Base-by-base conservation (phyloP, 2,797 vertebrate species). In the Microctenopoma lineatum region DNA sequence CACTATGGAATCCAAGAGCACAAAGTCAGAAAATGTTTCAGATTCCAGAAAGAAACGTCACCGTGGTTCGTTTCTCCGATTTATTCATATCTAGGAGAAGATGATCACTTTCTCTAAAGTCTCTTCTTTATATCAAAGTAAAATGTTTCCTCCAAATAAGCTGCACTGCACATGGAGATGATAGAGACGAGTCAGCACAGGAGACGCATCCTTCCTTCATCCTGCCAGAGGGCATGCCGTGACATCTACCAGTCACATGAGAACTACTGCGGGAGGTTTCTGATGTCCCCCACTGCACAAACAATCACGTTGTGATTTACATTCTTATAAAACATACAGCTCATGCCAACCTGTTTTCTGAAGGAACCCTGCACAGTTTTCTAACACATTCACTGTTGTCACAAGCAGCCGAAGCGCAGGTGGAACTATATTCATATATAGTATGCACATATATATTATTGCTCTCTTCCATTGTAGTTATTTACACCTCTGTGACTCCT, bases 151-250 rank as follows among this genome's bases (percentile, higher is more conserved):
- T 59, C 75, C 10, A 34, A 45, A 87, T 77, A 70, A 73, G 48
- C 73, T 73, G 58, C 16, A 38, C 59, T 21, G 48, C 51, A 32
- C 68, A 44, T 54, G 50, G 41, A 69, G 75, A 65, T 60, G 73
- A 82, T 60, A 69, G 3, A 52, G 59, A 16, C 53, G 80, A 87
- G 72, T 91, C 87, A 86, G 85, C 85, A 83, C 62, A 72, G 53
- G 27, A 70, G 65, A 73, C 55, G 71, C 84, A 81, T 91, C 89
- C 89, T 85, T 85, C 87, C 84, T 90, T 62, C 46, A 50, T 86
- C 76, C 81, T 74, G 81, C 77, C 53, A 42, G 57, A 84, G 66
- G 79, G 67, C 79, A 66, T 9, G 45, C 85, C 70, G 71, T 64
- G 61, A 84, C 63, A 62, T 77, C 69, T 57, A 62, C 62, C 32